Evolutionary conservation across 2,797 vertebrate genomes (phyloP).

Genomic region (Emys orbicularis): DNA sequence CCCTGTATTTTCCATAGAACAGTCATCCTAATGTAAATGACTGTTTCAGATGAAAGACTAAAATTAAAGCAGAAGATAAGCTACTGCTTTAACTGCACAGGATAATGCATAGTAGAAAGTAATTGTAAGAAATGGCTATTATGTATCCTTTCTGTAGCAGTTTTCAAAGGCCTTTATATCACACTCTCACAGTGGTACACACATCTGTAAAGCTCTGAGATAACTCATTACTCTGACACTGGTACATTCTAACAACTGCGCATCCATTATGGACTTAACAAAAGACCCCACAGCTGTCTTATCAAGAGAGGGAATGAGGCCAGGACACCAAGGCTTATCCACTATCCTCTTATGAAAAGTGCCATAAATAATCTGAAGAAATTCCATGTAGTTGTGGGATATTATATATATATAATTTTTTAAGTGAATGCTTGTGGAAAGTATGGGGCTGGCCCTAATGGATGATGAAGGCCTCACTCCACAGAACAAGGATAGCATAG

Average conservation of each 20-base stretch:
- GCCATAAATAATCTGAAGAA: neutral
- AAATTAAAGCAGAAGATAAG: neutral
- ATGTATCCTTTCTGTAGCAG: neutral
- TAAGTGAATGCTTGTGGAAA: neutral
- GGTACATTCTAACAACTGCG: neutral
- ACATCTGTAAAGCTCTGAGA: neutral
- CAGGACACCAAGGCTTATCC: neutral
- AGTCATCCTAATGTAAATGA: neutral
- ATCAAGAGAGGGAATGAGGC: neutral
- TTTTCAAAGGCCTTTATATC: constrained; percentile 37
- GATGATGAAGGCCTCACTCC: neutral
- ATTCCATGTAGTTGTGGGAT: rapidly evolving
- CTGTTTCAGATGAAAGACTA: neutral
- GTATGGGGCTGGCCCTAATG: neutral
- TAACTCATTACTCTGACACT: neutral
- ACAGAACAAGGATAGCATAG: neutral
- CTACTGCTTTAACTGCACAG: neutral
- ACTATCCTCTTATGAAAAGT: neutral
- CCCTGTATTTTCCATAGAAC: neutral
- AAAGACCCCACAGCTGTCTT: neutral
- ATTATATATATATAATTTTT: neutral
- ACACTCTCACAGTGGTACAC: neutral
- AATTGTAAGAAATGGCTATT: neutral
- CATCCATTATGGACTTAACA: neutral
- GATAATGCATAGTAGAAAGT: neutral